phyloP scores from a whole-genome alignment of 2,113 vertebrate genomes.

The Ursus arctos region DNA sequence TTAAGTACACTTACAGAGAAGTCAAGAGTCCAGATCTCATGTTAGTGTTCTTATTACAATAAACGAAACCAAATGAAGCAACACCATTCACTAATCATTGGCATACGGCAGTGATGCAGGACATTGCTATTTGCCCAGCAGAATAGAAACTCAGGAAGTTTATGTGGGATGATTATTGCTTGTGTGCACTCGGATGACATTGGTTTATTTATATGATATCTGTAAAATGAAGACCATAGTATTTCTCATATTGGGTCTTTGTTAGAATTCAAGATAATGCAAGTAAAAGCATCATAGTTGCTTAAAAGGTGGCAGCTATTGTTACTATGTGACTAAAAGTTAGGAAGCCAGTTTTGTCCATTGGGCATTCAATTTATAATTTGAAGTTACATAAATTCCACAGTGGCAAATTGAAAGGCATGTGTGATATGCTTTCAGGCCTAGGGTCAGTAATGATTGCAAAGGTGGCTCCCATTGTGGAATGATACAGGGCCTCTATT shows the following conservation, averaged over 20 bases:
- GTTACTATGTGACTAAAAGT: neutral
- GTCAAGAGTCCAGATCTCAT: neutral
- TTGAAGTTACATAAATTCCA: constrained; percentile 5
- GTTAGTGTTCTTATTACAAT: neutral
- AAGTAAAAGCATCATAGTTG: neutral
- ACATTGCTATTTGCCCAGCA: neutral
- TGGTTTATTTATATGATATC: neutral
- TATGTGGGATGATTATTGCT: neutral
- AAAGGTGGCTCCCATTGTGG: neutral
- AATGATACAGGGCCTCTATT: neutral
- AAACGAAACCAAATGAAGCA: constrained; percentile 1
- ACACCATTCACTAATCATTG: neutral
- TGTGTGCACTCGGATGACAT: constrained; percentile 8
- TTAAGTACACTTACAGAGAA: neutral
- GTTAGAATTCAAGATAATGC: neutral
- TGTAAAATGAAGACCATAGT: neutral
- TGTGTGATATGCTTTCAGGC: constrained; percentile 36
- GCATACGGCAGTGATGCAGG: neutral
- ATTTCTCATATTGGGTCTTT: neutral
- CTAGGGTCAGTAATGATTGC: neutral
- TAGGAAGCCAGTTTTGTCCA: neutral
- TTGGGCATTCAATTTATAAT: neutral
- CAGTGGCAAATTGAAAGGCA: constrained; percentile 20
- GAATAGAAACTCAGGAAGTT: neutral
- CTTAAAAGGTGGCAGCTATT: neutral